These are phyloP conservation scores for Pagrus major DNA, from an alignment of 2,113 vertebrate genomes.

Conservation along the genomic window DNA sequence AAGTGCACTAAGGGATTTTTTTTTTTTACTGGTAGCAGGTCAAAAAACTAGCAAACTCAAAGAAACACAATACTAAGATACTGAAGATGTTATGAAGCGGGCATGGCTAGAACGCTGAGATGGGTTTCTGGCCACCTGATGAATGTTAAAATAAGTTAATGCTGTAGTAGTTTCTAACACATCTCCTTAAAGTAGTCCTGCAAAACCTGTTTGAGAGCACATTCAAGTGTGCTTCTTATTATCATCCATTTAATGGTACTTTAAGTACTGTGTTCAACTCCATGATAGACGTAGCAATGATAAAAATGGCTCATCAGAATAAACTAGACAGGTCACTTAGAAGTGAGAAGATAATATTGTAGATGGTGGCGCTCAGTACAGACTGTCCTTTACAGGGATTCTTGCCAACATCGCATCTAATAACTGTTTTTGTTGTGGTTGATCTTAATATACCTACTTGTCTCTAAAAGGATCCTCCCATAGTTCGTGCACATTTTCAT, in stretches of 20 bases:
- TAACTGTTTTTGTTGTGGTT: neutral
- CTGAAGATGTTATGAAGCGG: neutral
- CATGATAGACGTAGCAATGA: neutral
- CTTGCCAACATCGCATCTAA: neutral
- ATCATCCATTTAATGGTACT: neutral
- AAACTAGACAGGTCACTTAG: neutral
- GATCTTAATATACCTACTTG: neutral
- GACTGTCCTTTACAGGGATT: neutral
- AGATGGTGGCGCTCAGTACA: neutral
- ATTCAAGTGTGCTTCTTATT: neutral
- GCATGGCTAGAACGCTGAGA: neutral
- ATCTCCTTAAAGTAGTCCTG: neutral
- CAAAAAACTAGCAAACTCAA: neutral
- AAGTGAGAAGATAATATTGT: neutral
- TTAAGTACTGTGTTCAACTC: neutral
- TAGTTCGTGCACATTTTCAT: neutral
- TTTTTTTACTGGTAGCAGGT: neutral
- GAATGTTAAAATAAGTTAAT: neutral
- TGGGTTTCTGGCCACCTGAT: neutral
- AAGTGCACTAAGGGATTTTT: neutral
- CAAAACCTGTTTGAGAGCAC: neutral
- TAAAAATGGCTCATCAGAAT: neutral
- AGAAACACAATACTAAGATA: neutral
- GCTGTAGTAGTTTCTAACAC: neutral
- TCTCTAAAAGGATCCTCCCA: neutral